phyloP scores from a whole-genome alignment of 2,888 invertebrate genomes.

The Hirtodrosophila histrioides region DNA sequence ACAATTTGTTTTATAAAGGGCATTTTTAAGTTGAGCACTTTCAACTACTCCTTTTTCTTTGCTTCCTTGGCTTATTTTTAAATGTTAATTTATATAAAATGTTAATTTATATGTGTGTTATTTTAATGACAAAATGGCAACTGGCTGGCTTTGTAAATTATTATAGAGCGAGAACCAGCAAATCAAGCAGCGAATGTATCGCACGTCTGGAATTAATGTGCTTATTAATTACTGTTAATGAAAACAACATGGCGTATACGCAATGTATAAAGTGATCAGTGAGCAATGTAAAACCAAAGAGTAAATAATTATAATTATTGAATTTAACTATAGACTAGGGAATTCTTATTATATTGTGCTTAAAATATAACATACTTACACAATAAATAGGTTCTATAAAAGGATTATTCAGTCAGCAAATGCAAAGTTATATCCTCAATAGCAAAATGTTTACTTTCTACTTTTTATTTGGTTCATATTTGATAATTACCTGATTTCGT shows the following conservation, averaged over 20 bases:
- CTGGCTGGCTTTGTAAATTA: conserved; percentile 35
- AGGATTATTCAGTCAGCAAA: too few relatives aligned
- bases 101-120: conserved; percentile 30
- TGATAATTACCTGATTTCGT: too few relatives aligned
- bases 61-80: conserved; percentile 5
- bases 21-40: neutral
- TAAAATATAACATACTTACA: too few relatives aligned
- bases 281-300: too few relatives aligned
- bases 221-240: conserved; percentile 59
- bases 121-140: conserved; percentile 59
- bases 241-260: conserved; percentile 20
- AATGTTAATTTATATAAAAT: conserved; percentile 43
- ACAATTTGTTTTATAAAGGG: conserved; percentile 1
- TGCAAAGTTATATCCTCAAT: too few relatives aligned
- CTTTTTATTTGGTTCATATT: too few relatives aligned
- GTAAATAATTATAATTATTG: too few relatives aligned
- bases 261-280: conserved; percentile 14
- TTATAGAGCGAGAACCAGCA: conserved; percentile 12
- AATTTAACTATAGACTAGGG: too few relatives aligned
- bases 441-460: too few relatives aligned
- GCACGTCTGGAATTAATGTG: conserved; percentile 45
- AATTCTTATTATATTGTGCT: too few relatives aligned
- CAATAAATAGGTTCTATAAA: too few relatives aligned
- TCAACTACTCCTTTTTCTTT: neutral
- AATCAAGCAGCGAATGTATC: conserved; percentile 34